phyloP scores from a whole-genome alignment of 2,797 vertebrate genomes.

The Phataginus tricuspis region DNA sequence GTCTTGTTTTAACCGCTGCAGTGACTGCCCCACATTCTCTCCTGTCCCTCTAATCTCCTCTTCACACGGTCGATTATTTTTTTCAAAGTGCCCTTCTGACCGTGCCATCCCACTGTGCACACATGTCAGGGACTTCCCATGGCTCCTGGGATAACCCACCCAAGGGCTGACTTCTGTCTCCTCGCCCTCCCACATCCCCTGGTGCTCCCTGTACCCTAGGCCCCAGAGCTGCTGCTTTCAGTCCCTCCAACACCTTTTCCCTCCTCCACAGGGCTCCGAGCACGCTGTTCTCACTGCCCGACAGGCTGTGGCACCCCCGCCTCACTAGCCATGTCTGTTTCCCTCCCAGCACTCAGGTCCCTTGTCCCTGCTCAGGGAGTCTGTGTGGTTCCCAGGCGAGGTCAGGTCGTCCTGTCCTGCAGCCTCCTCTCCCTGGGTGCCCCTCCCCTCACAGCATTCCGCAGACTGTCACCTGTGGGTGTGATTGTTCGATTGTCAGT shows the following conservation, averaged over 20 bases:
- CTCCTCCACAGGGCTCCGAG: not conserved
- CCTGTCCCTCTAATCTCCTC: not conserved
- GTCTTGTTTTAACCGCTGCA: not conserved
- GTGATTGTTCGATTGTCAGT: not conserved
- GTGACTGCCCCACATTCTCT: not conserved
- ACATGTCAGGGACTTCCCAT: not conserved
- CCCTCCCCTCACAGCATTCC: not conserved
- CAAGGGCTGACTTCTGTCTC: not conserved
- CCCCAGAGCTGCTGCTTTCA: not conserved
- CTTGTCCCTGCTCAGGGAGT: not conserved
- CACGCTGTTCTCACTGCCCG: accelerated
- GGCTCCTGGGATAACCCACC: not conserved
- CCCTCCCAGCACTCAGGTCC: not conserved
- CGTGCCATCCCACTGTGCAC: not conserved
- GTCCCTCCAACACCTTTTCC: not conserved
- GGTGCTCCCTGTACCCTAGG: not conserved
- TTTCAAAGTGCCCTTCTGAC: not conserved
- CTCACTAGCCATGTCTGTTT: not conserved
- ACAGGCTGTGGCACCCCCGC: not conserved
- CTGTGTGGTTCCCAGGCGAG: not conserved
- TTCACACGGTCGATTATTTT: not conserved
- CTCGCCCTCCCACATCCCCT: not conserved
- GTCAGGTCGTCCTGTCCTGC: not conserved
- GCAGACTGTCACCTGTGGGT: accelerated
- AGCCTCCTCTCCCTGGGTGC: not conserved